A percentile compares a stretch with the other conserved stretches of the same genome.
These are phyloP conservation scores for Solea solea DNA, from an alignment of 2,113 vertebrate species.

Conservation along the genomic window DNA sequence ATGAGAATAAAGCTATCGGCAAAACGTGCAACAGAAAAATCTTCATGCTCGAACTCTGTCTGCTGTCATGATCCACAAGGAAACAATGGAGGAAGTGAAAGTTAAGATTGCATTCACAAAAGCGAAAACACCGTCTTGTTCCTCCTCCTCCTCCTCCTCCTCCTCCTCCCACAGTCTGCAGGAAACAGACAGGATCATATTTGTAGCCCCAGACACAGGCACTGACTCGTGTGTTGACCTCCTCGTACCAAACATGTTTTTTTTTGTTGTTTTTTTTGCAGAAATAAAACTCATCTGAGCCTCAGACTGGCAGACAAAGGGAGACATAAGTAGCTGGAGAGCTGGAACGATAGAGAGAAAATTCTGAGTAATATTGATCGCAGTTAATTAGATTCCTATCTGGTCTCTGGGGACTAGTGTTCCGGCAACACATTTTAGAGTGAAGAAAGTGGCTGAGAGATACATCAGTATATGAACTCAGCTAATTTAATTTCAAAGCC, in stretches of 20 bases:
- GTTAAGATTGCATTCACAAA: conserved; percentile 7
- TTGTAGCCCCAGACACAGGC: conserved; percentile 17
- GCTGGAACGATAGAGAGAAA: conserved; percentile 75
- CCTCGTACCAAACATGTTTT: conserved; percentile 26
- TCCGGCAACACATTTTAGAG: conserved; percentile 78
- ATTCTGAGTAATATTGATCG: conserved; percentile 83
- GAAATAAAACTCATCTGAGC: conserved; percentile 54
- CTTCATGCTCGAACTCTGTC: background rate
- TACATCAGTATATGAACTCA: conserved; percentile 80
- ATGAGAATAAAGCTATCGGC: no score
- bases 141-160: background rate
- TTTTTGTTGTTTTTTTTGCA: conserved; percentile 25
- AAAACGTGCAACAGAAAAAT: no score
- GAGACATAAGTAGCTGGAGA: conserved; percentile 62
- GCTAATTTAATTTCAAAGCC: conserved; percentile 82
- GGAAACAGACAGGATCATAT: conserved; percentile 7
- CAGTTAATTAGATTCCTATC: conserved; percentile 85
- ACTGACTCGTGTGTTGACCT: conserved; percentile 30
- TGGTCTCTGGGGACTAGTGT: conserved; percentile 76
- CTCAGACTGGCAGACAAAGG: conserved; percentile 60
- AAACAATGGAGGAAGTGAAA: background rate
- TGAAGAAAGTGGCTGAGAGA: conserved; percentile 74
- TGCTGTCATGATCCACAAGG: background rate
- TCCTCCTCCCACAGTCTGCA: background rate
- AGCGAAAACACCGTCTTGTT: background rate